phyloP scores from a whole-genome alignment of 2,797 vertebrate genomes.

The Taeniopygia guttata region DNA sequence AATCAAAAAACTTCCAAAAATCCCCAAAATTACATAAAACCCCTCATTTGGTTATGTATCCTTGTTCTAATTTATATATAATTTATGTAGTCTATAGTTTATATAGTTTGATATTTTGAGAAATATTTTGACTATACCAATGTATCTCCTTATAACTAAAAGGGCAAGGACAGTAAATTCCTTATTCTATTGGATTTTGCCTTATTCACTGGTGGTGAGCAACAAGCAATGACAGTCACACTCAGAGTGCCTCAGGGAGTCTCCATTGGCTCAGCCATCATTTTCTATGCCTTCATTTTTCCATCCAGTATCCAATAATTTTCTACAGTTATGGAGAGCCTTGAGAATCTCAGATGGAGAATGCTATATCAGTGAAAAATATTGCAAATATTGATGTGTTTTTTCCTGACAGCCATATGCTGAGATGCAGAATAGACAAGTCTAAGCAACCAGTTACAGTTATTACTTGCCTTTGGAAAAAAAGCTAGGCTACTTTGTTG shows the following conservation, averaged over 20 bases:
- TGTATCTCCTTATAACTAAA: background rate
- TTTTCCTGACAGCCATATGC: background rate
- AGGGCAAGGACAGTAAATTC: background rate
- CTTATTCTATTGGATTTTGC: background rate
- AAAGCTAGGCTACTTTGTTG: background rate
- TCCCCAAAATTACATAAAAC: accelerated
- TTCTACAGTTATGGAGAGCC: background rate
- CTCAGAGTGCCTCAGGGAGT: background rate
- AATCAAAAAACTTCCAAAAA: background rate
- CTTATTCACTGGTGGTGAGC: background rate
- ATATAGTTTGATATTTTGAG: background rate
- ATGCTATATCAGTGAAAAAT: background rate
- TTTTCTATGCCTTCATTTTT: background rate
- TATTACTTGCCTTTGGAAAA: background rate
- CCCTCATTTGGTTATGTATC: background rate
- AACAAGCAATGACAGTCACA: background rate
- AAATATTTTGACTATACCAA: background rate
- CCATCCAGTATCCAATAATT: background rate
- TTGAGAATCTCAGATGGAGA: background rate
- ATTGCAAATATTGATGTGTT: background rate
- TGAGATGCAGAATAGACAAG: background rate
- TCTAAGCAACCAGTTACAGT: too few relatives aligned
- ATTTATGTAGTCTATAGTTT: too few relatives aligned
- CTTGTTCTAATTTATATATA: background rate
- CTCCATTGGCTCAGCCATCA: accelerated